Evolutionary conservation across 2,797 vertebrate species (phyloP).

Genomic region (Leptodactylus fallax): DNA sequence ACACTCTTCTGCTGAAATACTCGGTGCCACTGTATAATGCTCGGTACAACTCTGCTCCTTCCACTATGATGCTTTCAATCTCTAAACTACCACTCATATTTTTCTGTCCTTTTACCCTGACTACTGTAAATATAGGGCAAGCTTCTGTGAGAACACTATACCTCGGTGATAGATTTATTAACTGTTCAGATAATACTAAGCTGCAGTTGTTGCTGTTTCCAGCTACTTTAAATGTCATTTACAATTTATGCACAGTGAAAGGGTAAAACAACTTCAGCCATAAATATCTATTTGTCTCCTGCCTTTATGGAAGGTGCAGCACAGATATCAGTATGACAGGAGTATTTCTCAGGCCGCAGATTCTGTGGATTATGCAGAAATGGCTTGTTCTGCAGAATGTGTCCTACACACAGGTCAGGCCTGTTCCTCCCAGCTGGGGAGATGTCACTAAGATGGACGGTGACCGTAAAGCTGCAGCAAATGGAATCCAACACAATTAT

Average conservation of each 20-base stretch:
- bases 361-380: slow-evolving; percentile 40
- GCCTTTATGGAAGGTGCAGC: neutral
- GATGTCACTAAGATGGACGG: slow-evolving; percentile 56
- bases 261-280: slow-evolving; percentile 23
- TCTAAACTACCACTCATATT: too few species aligned
- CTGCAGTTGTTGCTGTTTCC: neutral
- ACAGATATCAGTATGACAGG: slow-evolving; percentile 2
- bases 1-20: too few species aligned
- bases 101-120: neutral
- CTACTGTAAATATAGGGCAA: neutral
- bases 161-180: neutral
- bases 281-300: slow-evolving; percentile 13
- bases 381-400: neutral
- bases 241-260: slow-evolving; percentile 9
- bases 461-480: slow-evolving; percentile 40
- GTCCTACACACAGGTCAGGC: slow-evolving; percentile 42
- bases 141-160: too few species aligned
- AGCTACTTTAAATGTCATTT: slow-evolving; percentile 7
- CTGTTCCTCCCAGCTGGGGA: slow-evolving; percentile 17
- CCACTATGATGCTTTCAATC: too few species aligned
- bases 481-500: slow-evolving; percentile 52
- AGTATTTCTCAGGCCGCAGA: slow-evolving; percentile 1
- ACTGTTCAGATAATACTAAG: neutral
- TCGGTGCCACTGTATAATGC: too few species aligned
- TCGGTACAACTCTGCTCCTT: too few species aligned